Percentiles rank a stretch among this genome's conserved stretches.
phyloP scores from a whole-genome alignment of 2,113 vertebrate species.

The Tangachromis dhanisi region DNA sequence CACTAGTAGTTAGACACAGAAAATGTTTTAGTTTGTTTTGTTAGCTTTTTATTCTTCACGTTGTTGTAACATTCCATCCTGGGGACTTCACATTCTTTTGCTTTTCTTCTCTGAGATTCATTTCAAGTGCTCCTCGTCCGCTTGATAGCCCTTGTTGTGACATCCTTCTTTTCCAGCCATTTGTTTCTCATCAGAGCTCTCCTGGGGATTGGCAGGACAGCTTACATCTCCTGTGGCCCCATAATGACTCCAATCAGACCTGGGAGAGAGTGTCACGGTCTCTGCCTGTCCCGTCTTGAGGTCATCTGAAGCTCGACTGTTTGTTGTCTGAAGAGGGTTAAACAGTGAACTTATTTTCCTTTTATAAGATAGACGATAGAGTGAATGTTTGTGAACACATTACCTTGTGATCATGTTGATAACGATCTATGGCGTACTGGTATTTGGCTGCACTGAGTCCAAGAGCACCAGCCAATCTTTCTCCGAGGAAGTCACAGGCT shows the following conservation, averaged over 20 bases:
- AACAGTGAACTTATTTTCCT: not conserved
- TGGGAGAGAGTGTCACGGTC: conserved; percentile 8
- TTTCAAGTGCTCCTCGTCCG: not conserved
- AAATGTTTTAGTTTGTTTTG: not conserved
- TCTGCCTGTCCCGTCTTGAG: conserved; percentile 8
- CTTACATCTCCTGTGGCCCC: conserved; percentile 15
- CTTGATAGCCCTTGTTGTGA: conserved; percentile 34
- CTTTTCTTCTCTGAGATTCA: not conserved
- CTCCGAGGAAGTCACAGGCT: conserved; percentile 76
- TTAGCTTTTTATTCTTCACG: not conserved
- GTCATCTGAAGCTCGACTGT: not conserved
- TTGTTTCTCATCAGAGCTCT: not conserved
- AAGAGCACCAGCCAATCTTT: conserved; percentile 57
- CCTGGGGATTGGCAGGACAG: not conserved
- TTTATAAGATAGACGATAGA: not conserved
- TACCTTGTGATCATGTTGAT: conserved; percentile 41
- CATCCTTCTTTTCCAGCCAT: not conserved
- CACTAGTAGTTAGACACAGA: not conserved
- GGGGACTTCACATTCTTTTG: not conserved
- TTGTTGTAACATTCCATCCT: not conserved
- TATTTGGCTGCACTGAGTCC: conserved; percentile 72
- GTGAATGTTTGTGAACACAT: not conserved
- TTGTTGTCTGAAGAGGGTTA: not conserved
- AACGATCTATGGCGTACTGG: conserved; percentile 68
- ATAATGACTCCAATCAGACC: conserved; percentile 9